phyloP scores from a whole-genome alignment of 2,113 vertebrate genomes.

The Dunckerocampus dactyliophorus region DNA sequence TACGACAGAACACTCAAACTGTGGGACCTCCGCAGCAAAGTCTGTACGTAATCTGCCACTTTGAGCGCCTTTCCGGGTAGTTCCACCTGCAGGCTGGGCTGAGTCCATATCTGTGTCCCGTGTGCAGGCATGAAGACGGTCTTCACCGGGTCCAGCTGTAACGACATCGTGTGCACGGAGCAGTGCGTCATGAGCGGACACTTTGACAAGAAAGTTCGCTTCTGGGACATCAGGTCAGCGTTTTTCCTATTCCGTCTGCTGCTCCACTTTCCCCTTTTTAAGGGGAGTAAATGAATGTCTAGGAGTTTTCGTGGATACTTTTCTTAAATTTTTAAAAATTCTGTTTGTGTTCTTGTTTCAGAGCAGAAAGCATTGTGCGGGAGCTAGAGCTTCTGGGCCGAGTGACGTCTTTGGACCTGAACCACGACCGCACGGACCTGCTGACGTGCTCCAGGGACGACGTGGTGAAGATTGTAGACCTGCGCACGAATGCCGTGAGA shows the following conservation, averaged over 20 bases:
- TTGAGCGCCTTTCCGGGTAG: not conserved
- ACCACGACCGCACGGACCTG: constrained; percentile 89
- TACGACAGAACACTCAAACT: constrained; percentile 97
- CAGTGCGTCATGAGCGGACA: constrained; percentile 99
- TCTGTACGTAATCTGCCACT: constrained; percentile 79
- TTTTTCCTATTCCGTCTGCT: not conserved
- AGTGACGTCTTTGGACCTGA: constrained; percentile 92
- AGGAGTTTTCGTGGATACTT: too few species aligned
- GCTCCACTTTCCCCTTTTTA: too few species aligned
- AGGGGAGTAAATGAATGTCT: too few species aligned
- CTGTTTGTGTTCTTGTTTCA: constrained; percentile 35
- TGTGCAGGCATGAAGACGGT: constrained; percentile 94
- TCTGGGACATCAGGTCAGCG: constrained; percentile 95
- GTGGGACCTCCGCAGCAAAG: constrained; percentile 98
- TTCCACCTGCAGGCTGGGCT: too few species aligned
- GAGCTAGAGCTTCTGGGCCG: constrained; percentile 89
- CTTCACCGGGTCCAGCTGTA: constrained; percentile 97
- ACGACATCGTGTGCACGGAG: constrained; percentile 96
- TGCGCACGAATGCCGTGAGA: constrained; percentile 76
- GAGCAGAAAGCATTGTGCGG: constrained; percentile 85
- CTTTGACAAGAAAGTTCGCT: constrained; percentile 97
- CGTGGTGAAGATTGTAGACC: constrained; percentile 88
- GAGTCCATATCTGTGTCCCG: constrained; percentile 1
- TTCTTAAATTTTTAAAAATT: too few species aligned
- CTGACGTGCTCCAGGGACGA: constrained; percentile 94